A percentile compares a stretch with the other conserved stretches of the same genome.
These are phyloP conservation scores for Syngnathus typhle DNA, from an alignment of 2,113 vertebrate genomes.

Conservation along the genomic window DNA sequence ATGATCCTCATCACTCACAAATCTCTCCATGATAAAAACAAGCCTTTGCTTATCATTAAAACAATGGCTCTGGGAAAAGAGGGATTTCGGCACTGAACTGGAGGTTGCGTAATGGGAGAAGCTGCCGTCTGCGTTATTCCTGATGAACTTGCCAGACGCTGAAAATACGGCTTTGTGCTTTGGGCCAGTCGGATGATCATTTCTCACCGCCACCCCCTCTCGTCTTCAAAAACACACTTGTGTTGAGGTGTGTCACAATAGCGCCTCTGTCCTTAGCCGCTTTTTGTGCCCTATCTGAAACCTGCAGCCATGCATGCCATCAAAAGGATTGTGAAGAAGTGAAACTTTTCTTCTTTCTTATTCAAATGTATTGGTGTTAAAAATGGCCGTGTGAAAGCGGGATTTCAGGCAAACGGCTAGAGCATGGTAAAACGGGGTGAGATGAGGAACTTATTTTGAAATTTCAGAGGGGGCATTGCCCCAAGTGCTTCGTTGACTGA, in stretches of 20 bases:
- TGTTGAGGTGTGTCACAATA: slow-evolving; percentile 59
- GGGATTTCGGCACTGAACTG: slow-evolving; percentile 44
- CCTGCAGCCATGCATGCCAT: slow-evolving; percentile 31
- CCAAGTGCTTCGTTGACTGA: not conserved
- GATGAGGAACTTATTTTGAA: no score
- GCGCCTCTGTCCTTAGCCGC: slow-evolving; percentile 51
- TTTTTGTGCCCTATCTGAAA: slow-evolving; percentile 30
- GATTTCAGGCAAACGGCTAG: no score
- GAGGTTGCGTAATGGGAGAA: slow-evolving; percentile 53
- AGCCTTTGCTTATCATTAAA: slow-evolving; percentile 50
- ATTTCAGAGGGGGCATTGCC: no score
- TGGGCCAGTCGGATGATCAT: slow-evolving; percentile 30
- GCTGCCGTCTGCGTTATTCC: slow-evolving; percentile 28
- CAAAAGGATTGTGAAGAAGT: slow-evolving; percentile 15
- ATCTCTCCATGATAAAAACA: slow-evolving; percentile 11
- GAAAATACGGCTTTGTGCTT: slow-evolving; percentile 33
- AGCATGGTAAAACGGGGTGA: no score
- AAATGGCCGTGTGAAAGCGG: no score
- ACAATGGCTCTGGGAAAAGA: slow-evolving; percentile 42
- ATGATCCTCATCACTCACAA: slow-evolving; percentile 36
- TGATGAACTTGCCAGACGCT: slow-evolving; percentile 60
- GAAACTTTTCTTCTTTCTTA: slow-evolving; percentile 24
- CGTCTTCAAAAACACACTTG: slow-evolving; percentile 52
- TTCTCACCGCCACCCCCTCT: slow-evolving; percentile 14
- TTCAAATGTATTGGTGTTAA: no score